These are phyloP conservation scores for Luperina nickerlii DNA, from an alignment of 2,888 invertebrate species.

Conservation along the genomic window DNA sequence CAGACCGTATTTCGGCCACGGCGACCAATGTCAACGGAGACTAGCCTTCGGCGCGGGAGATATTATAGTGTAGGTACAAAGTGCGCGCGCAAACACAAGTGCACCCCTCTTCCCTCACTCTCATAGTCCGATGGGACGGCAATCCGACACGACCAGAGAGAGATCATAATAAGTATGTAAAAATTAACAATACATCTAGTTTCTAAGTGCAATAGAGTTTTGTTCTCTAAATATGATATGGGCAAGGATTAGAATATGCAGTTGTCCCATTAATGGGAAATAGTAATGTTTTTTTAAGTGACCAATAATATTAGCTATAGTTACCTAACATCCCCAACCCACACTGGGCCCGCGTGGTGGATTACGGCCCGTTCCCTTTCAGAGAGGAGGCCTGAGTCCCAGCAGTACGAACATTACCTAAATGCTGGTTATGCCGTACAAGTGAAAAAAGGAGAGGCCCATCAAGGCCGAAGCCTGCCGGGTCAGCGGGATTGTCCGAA, in stretches of 20 bases:
- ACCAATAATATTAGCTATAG: background rate
- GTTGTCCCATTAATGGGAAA: background rate
- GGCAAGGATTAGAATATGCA: background rate
- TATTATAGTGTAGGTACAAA: background rate
- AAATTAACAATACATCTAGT: background rate
- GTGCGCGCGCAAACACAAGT: too few species aligned
- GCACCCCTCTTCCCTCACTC: too few species aligned
- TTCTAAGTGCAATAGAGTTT: background rate
- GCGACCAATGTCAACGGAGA: background rate
- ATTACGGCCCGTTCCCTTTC: background rate
- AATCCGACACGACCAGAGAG: too few species aligned
- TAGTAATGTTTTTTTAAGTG: background rate
- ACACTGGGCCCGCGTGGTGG: background rate
- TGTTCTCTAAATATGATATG: background rate
- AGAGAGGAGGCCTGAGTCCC: background rate
- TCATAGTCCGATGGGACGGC: too few species aligned
- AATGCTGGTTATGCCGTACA: background rate
- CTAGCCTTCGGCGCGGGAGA: too few species aligned
- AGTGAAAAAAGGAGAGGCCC: too few species aligned
- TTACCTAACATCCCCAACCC: background rate
- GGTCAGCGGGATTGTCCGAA: too few species aligned
- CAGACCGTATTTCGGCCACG: background rate
- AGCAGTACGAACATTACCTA: background rate
- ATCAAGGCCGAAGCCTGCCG: too few species aligned
- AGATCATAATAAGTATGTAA: background rate